Base-by-base conservation (phyloP, 2,113 vertebrate genomes). In the Myodes glareolus region DNA sequence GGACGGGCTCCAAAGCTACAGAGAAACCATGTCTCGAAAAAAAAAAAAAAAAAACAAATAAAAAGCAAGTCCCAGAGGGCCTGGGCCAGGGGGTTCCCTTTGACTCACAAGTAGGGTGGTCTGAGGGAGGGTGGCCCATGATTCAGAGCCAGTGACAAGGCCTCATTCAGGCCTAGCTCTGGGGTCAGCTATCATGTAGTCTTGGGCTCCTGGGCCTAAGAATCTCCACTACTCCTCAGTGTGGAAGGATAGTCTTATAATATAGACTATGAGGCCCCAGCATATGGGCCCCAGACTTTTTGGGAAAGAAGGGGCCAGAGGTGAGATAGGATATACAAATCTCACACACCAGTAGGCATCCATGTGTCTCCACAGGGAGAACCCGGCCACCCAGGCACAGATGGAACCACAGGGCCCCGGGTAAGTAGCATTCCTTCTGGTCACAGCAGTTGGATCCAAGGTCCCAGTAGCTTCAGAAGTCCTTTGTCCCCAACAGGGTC, bases 361-460 rank as follows among this genome's bases (percentile, higher is more conserved):
- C 0, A 0, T 31, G 0, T 92, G 3, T 97, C 88, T 95, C 87
- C 94, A 42, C 98, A 99, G 99, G 99, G 99, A 82, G 98, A 98
- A 95, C 98, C 99, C 36, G 99, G 99, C 58, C 99, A 99, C 95
- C 99, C 98, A 89, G 99, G 99, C 55, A 58, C 94, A 5, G 91
- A 98, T 1, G 99, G 99, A 96, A 96, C 97, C 45, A 31, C 98
- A 0, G 99, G 99, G 80, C 98, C 97, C 1, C 98, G 98, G 98
- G 99, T 99, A 98, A 87, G 98, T 63, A 90, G n/a, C 73, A 23
- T 29, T 29, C 45, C 19, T 11, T n/a, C 58, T 2, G 25, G 33
- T 39, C 36, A 33, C 52, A 21, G 9, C 0, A 2, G 0, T 12
- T 19, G 9, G 52, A 25, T 50, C 61, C 23, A 58, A 52, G n/a